Evolutionary conservation across 2,113 vertebrate species (phyloP), one percentile per base, ranked within the genome.

Genomic region (Brachypteracias leptosomus): DNA sequence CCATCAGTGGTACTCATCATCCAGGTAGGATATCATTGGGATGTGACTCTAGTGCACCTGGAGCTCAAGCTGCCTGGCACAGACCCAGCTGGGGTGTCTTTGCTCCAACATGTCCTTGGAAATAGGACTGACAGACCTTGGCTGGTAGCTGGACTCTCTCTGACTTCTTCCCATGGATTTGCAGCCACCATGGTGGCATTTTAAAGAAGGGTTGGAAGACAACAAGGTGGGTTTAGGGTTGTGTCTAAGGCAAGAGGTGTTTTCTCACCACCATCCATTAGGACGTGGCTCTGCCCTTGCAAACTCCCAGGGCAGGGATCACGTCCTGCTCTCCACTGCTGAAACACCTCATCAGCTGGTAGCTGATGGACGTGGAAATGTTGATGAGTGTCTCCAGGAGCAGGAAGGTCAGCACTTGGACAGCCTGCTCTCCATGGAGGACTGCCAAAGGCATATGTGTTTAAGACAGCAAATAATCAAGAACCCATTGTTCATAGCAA

Each of bases 401-500:
- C 2, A 0, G 44, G 52, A 82, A 20, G 84, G 73, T 92, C 94
- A 80, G 75, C 2, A 8, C 68, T 33, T 25, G 94, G 36, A 31
- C 58, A 58, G 66, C 67, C 66, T 19, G 61, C 51, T 87, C 86
- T 65, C 35, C 2, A 0, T 31, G 82, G 81, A 79, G 46, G 14
- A 3, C 59, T 63, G 86, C 92, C 84, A 83, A 59, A 83, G 73
- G 78, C 81, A 28, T 12, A 6, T 63, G 73, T 74, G 59, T 88
- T 94, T 71, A 89, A 95, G 71, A 28, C 28, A 85, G 87, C 66
- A 80, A 78, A 65, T 73, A 75, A 89, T 71, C 90, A 93, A 92
- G 87, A 84, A 77, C 42, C 72, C 68, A 86, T 95, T 84, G 92
- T 96, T 94, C 95, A 61, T 31, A 96, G 93, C 95, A 95, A 77